Evolutionary conservation across 1,140 invertebrate species (phyloP).

Genomic region (Calephelis virginiensis): DNA sequence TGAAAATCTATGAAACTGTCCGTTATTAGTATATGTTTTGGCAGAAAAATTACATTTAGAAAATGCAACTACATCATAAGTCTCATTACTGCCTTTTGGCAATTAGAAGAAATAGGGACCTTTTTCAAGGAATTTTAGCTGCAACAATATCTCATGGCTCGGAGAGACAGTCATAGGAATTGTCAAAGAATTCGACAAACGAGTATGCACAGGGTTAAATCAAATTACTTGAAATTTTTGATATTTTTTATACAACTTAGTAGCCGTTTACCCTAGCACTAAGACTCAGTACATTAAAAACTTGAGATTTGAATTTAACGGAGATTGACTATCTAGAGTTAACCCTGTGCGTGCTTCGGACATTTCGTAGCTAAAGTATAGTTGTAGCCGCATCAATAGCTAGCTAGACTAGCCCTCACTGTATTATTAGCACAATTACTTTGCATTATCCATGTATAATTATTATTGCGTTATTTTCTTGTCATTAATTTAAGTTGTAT

Average conservation of each 20-base stretch:
- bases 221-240: conserved; percentile 26
- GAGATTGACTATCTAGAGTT: conserved; percentile 4
- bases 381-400: not conserved
- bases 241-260: conserved; percentile 34
- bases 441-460: conserved; percentile 56
- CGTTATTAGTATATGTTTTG: not conserved
- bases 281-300: not conserved
- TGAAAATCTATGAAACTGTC: conserved; percentile 41
- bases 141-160: conserved; percentile 11
- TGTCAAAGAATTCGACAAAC: conserved; percentile 31
- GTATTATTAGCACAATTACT: conserved; percentile 71
- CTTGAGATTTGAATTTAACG: conserved; percentile 4
- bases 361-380: conserved; percentile 7
- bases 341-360: conserved; percentile 25
- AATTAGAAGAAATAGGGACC: not conserved
- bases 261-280: conserved; percentile 10
- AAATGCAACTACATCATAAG: conserved; percentile 1
- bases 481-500: conserved; percentile 78
- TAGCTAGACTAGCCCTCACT: conserved; percentile 42
- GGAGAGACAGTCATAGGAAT: conserved; percentile 30
- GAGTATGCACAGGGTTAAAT: conserved; percentile 24
- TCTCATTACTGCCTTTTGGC: conserved; percentile 13
- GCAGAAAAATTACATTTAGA: conserved; percentile 8
- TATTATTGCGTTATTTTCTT: conserved; percentile 71
- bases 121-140: conserved; percentile 3